phyloP scores from a whole-genome alignment of 1,140 invertebrate genomes.

The Hermetia illucens region DNA sequence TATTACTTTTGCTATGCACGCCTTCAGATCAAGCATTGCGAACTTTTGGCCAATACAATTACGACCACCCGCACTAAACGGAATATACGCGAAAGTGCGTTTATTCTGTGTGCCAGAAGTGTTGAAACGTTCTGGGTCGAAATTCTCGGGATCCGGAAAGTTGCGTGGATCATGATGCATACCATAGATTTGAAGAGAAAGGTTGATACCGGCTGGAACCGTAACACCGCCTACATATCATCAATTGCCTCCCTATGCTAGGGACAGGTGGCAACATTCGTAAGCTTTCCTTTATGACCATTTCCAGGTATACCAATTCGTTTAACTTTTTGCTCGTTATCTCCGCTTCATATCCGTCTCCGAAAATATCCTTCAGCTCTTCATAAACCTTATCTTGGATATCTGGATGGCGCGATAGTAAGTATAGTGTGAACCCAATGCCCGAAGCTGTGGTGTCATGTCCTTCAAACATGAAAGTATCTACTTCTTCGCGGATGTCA shows the following conservation, averaged over 20 bases:
- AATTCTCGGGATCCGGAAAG: slow-evolving; percentile 39
- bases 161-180: slow-evolving; percentile 34
- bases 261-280: no score
- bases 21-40: slow-evolving; percentile 27
- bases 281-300: no score
- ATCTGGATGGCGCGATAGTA: slow-evolving; percentile 1
- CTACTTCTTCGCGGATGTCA: no score
- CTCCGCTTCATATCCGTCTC: not conserved
- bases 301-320: no score
- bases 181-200: slow-evolving; percentile 17
- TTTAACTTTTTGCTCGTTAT: no score
- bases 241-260: no score
- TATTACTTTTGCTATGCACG: slow-evolving; percentile 19
- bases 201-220: slow-evolving; percentile 23
- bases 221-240: no score
- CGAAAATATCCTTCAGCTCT: slow-evolving; percentile 6
- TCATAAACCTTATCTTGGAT: slow-evolving; percentile 4
- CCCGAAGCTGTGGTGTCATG: slow-evolving; percentile 1
- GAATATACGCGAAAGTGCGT: slow-evolving; percentile 35
- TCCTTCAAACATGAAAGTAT: no score
- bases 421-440: slow-evolving; percentile 2
- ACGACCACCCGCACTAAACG: slow-evolving; percentile 30
- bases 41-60: slow-evolving; percentile 19
- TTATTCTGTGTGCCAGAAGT: slow-evolving; percentile 29
- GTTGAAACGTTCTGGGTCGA: slow-evolving; percentile 44